Evolutionary conservation across 2,113 vertebrate genomes (phyloP).

Genomic region (Puntigrus tetrazona): DNA sequence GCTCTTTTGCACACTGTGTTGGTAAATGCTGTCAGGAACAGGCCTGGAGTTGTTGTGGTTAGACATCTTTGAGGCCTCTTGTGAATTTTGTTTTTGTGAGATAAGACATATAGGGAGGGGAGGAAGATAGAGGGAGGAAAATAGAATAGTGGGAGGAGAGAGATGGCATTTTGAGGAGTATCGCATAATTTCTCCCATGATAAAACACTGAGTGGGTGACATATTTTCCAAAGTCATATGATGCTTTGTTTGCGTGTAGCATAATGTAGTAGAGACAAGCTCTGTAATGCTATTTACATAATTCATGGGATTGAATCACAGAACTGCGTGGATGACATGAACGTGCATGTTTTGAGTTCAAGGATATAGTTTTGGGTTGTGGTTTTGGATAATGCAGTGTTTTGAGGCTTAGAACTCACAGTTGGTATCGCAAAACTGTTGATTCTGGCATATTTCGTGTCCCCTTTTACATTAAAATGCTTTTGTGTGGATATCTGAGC

Average conservation of each 20-base stretch:
- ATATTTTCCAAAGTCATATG: conserved; percentile 26
- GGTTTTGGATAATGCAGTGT: conserved; percentile 29
- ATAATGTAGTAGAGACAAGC: not conserved
- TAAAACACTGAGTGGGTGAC: conserved; percentile 21
- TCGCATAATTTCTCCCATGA: conserved; percentile 36
- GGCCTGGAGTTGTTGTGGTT: conserved; percentile 52
- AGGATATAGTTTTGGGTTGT: conserved; percentile 16
- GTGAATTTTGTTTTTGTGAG: conserved; percentile 57
- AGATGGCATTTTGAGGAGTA: conserved; percentile 46
- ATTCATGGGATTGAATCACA: not conserved
- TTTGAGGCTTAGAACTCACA: not conserved
- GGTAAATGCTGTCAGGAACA: conserved; percentile 21
- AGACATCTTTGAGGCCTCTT: conserved; percentile 31
- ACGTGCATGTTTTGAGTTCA: conserved; percentile 21
- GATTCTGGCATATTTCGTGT: conserved; percentile 19
- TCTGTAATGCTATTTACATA: conserved; percentile 2
- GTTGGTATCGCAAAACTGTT: conserved; percentile 14
- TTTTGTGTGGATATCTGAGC: conserved; percentile 23
- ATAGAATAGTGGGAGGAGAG: conserved; percentile 6
- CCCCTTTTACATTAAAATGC: conserved; percentile 1
- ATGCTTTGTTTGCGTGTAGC: conserved; percentile 41
- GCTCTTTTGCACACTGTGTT: not conserved
- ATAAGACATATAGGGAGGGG: conserved; percentile 49
- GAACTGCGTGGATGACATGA: conserved; percentile 14
- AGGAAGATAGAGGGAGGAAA: conserved; percentile 30